Base-by-base conservation (phyloP, 2,113 vertebrate species). In the Neodon shergylaensis region DNA sequence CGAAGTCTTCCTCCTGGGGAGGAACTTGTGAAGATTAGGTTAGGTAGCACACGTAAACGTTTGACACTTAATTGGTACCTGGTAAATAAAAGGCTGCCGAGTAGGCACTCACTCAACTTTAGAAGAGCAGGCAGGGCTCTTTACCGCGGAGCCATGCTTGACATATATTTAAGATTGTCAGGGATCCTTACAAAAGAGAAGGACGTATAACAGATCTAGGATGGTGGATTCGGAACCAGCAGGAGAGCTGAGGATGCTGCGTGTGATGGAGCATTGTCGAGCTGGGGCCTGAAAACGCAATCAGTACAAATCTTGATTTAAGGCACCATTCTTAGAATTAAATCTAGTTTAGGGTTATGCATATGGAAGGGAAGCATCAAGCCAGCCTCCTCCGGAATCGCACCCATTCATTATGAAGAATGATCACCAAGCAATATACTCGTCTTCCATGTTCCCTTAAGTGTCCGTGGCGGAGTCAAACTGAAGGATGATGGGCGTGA, bases 271-370 rank as follows among this genome's bases (percentile, higher is more conserved):
- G 33, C 24, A 8, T 90, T 66, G 42, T 36, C 58, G 7, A 26
- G 21, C 28, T 1, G 26, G 31, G 39, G 7, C 14, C 42, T 79
- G 22, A 79, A 39, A 68, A 86, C 88, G 91, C 58, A 87, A 61
- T 82, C 78, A 83, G n/a, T 26, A 47, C 17, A 17, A 70, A 65
- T 92, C 94, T 85, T 73, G 17, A 85, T 78, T 88, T 85, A 70
- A 84, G 52, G 39, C 61, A 92, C 84, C 93, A 39, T 90, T 94
- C 88, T 85, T 82, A 86, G 52, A 92, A 94, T 93, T 94, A 91
- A 94, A 91, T 92, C 90, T 91, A 79, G 74, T 91, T 95, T 92
- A 77, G 79, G 26, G 2, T 76, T 92, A 85, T 84, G 81, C 87
- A 87, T 81, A 63, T 61, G 81, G 76, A 77, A 93, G 16, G 22